Conservation (phyloP, 2,888 invertebrate genomes). For the Drosophila mercatorum region DNA sequence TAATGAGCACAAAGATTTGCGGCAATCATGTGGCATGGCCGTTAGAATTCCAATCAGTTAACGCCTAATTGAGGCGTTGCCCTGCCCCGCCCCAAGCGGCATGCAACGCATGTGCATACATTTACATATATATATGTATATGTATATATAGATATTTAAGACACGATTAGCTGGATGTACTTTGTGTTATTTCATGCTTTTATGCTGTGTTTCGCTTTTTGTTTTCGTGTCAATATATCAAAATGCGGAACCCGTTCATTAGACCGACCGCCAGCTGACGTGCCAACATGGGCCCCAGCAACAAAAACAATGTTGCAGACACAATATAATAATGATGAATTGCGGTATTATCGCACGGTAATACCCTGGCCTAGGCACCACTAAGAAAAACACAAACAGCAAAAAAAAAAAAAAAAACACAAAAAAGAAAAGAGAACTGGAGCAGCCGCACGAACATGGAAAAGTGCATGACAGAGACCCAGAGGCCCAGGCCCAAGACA, state of each 20-base stretch:
- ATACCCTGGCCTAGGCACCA: slow-evolving; percentile 59
- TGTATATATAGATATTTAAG: slow-evolving; percentile 31
- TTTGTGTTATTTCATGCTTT: slow-evolving; percentile 43
- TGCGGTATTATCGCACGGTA: slow-evolving; percentile 80
- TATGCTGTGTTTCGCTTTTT: slow-evolving; percentile 17
- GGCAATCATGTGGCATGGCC: slow-evolving; percentile 62
- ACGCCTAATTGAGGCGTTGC: slow-evolving; percentile 69
- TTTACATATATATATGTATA: slow-evolving; percentile 15
- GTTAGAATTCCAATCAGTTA: slow-evolving; percentile 73
- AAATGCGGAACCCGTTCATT: slow-evolving; percentile 74
- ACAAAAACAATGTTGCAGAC: slow-evolving; percentile 37
- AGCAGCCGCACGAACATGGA: slow-evolving; percentile 74
- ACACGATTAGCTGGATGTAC: slow-evolving; percentile 30
- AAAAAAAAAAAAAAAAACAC: not conserved
- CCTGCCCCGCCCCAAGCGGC: slow-evolving; percentile 42
- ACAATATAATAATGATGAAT: slow-evolving; percentile 81
- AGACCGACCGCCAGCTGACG: slow-evolving; percentile 47
- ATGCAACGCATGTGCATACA: slow-evolving; percentile 42
- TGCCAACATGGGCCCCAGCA: slow-evolving; percentile 41
- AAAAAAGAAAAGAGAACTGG: slow-evolving; percentile 53
- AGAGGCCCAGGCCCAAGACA: slow-evolving; percentile 16
- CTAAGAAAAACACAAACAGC: slow-evolving; percentile 26
- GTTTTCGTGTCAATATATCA: slow-evolving; percentile 73
- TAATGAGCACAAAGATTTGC: slow-evolving; percentile 66
- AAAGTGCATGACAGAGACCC: slow-evolving; percentile 50